Percentiles rank a stretch among this genome's conserved stretches.
Conservation (phyloP, 2,888 invertebrate genomes). For the Tetanocera ferruginea region DNA sequence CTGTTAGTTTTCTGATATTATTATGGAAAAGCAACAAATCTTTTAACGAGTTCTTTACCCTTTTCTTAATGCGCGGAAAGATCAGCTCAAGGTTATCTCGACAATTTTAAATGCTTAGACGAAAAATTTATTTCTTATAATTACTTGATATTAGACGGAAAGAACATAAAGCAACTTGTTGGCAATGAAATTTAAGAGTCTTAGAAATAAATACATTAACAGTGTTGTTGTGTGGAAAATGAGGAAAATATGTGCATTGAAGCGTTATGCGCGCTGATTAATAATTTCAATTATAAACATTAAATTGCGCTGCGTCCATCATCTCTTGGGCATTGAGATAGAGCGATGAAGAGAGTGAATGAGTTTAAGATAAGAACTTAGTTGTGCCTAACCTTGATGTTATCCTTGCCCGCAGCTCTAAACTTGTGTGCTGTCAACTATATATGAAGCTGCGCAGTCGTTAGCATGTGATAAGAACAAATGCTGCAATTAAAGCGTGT, state of each 20-base stretch:
- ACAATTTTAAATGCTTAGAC: conserved; percentile 7
- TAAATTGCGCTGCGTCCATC: conserved; percentile 4
- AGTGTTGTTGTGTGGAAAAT: neutral
- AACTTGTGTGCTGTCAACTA: neutral
- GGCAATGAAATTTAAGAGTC: neutral
- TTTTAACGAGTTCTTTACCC: conserved; percentile 32
- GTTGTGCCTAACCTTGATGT: conserved; percentile 4
- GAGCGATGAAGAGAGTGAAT: neutral
- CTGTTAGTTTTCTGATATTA: neutral
- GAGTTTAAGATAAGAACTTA: neutral
- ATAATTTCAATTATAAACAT: conserved; percentile 33
- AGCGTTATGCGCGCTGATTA: conserved; percentile 18
- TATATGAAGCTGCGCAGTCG: neutral
- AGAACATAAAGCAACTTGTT: neutral
- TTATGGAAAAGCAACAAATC: conserved; percentile 20
- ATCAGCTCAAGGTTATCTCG: conserved; percentile 24
- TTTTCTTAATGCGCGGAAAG: neutral
- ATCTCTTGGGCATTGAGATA: neutral
- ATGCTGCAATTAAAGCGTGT: neutral
- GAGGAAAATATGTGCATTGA: neutral
- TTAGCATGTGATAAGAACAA: neutral
- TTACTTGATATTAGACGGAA: conserved; percentile 13
- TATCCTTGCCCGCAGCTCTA: conserved; percentile 11
- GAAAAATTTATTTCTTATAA: conserved; percentile 6
- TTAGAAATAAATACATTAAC: neutral